Conservation (phyloP, 1,140 invertebrate genomes). For the Euglossa dilemma region DNA sequence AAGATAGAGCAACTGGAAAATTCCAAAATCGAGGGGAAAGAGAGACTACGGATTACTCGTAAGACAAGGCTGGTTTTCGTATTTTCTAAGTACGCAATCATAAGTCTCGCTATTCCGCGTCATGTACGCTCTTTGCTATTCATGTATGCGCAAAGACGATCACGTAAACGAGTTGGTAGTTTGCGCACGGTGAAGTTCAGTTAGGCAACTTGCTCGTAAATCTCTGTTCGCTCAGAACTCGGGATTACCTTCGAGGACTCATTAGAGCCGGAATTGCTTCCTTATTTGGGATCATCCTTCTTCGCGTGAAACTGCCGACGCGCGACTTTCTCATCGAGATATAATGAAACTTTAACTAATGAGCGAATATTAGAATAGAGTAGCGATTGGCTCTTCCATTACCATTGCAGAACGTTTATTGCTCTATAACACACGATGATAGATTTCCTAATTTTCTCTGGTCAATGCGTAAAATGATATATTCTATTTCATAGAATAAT, state of each 20-base stretch:
- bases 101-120: constrained; percentile 19
- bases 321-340: neutral
- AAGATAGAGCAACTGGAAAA: neutral
- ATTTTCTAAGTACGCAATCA: constrained; percentile 23
- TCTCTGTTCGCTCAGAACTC: constrained; percentile 43
- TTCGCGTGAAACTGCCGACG: neutral
- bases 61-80: neutral
- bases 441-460: too few species aligned
- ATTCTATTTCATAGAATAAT: too few species aligned
- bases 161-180: constrained; percentile 57
- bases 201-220: constrained; percentile 46
- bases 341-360: neutral
- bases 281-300: constrained; percentile 49
- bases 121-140: constrained; percentile 37
- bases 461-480: too few species aligned
- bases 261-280: constrained; percentile 44
- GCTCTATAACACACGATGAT: too few species aligned
- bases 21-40: neutral
- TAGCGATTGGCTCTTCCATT: neutral
- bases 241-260: constrained; percentile 46
- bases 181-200: constrained; percentile 39
- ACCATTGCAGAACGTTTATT: neutral
- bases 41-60: neutral
- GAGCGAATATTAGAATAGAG: neutral
- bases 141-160: constrained; percentile 52